phyloP scores from a whole-genome alignment of 2,888 invertebrate species.

The Autographa gamma region DNA sequence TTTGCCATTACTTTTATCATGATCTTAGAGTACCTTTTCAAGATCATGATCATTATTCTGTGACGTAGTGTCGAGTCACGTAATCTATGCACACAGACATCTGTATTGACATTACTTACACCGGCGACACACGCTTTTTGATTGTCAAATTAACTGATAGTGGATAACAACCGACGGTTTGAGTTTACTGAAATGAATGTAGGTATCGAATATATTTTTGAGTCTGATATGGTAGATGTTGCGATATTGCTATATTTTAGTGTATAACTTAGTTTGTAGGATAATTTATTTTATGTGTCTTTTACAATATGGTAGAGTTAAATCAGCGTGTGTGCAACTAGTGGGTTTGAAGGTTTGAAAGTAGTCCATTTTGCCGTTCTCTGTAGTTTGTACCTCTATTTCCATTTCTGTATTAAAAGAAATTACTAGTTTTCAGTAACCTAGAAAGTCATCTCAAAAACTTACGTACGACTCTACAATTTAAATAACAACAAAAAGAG shows the following conservation, averaged over 20 bases:
- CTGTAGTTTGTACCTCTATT: no score
- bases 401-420: no score
- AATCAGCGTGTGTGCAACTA: no score
- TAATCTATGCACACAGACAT: constrained; percentile 17
- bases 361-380: no score
- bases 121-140: constrained; percentile 23
- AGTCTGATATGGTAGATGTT: no score
- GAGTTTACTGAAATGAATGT: constrained; percentile 8
- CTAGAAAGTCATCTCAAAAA: no score
- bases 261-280: no score
- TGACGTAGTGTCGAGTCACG: constrained; percentile 6
- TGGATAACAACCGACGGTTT: constrained; percentile 31
- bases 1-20: background rate
- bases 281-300: no score
- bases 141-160: constrained; percentile 37
- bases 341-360: no score
- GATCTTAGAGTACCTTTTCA: background rate
- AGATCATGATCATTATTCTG: constrained; percentile 1
- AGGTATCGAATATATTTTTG: background rate
- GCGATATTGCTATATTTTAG: background rate
- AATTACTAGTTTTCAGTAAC: no score
- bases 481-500: background rate
- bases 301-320: no score
- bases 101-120: constrained; percentile 36
- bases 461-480: background rate